phyloP scores from a whole-genome alignment of 2,888 invertebrate genomes.

The Embidobia sp. region DNA sequence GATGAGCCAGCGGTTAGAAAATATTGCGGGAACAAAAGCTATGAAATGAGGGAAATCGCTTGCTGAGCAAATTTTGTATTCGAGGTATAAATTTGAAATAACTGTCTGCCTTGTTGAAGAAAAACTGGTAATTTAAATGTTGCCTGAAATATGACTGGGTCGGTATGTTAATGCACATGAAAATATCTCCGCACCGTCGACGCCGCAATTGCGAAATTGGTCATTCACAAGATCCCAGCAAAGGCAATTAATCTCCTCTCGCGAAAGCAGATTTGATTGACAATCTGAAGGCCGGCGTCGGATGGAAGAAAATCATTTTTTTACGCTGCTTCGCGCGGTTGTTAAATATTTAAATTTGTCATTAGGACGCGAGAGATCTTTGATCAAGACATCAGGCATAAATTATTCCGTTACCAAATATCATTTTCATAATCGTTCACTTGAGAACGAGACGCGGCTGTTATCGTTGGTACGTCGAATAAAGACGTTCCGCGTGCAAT shows the following conservation, averaged over 20 bases:
- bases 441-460: constrained; percentile 16
- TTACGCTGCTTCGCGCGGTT: constrained; percentile 37
- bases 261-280: constrained; percentile 57
- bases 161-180: too few relatives aligned
- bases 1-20: too few relatives aligned
- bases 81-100: too few relatives aligned
- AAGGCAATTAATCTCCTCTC: constrained; percentile 38
- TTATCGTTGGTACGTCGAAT: constrained; percentile 23
- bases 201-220: neutral
- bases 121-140: too few relatives aligned
- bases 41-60: too few relatives aligned
- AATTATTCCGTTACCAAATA: constrained; percentile 47
- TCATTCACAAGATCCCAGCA: neutral
- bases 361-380: constrained; percentile 48
- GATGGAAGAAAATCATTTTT: constrained; percentile 56
- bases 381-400: constrained; percentile 55
- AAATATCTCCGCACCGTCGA: too few relatives aligned
- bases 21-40: too few relatives aligned
- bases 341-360: constrained; percentile 60
- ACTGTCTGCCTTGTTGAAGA: too few relatives aligned
- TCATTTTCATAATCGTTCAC: constrained; percentile 52
- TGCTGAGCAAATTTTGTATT: too few relatives aligned
- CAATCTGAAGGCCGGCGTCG: constrained; percentile 50
- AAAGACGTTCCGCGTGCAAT: constrained; percentile 7
- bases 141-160: too few relatives aligned